Conservation (phyloP, 2,797 vertebrate species). For the Tinamus major region DNA sequence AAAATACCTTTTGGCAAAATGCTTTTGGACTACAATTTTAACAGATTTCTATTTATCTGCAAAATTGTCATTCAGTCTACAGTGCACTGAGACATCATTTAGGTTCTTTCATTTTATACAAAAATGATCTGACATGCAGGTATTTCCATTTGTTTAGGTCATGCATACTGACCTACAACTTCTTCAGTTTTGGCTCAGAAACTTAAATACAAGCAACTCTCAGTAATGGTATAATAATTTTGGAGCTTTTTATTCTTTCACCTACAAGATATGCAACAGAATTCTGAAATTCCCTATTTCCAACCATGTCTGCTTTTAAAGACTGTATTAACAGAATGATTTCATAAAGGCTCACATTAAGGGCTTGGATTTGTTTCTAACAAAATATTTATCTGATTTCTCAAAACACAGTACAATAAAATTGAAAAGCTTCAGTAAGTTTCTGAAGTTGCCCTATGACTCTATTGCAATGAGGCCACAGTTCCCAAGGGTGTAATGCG, state of each 20-base stretch:
- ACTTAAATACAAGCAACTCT: background rate
- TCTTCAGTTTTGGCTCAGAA: background rate
- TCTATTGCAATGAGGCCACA: background rate
- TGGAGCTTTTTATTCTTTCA: background rate
- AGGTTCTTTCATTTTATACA: conserved; percentile 30
- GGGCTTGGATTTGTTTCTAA: background rate
- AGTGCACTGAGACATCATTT: conserved; percentile 31
- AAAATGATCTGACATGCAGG: background rate
- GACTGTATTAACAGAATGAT: background rate
- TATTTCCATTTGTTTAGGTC: conserved; percentile 14
- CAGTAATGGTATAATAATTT: background rate
- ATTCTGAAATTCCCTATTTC: background rate
- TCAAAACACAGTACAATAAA: background rate
- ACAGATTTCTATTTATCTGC: conserved; percentile 64
- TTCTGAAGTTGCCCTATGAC: background rate
- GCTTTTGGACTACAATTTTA: conserved; percentile 45
- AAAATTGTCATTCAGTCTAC: conserved; percentile 41
- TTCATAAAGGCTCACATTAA: background rate
- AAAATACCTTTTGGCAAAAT: conserved; percentile 67
- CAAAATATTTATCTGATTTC: background rate
- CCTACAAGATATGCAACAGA: background rate
- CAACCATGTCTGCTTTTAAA: background rate
- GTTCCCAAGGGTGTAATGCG: background rate
- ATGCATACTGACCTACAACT: background rate
- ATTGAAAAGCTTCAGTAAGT: background rate